A percentile compares a stretch with the other conserved stretches of the same genome.
These are phyloP conservation scores for Coturnix japonica DNA, from an alignment of 2,113 vertebrate genomes.

Conservation along the genomic window DNA sequence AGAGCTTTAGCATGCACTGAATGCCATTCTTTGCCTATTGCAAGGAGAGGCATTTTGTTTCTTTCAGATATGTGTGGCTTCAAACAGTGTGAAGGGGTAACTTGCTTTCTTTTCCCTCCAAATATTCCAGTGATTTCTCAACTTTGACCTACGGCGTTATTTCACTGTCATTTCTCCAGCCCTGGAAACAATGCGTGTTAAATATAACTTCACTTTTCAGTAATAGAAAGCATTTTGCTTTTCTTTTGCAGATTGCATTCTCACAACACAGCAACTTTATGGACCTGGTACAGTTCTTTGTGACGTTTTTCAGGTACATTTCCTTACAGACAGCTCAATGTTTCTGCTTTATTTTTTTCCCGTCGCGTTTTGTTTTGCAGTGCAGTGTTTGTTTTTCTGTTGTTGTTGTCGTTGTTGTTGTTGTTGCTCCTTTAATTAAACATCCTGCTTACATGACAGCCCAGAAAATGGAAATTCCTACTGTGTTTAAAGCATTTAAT, in stretches of 20 bases:
- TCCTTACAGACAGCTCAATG: neutral
- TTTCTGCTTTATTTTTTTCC: neutral
- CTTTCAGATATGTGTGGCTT: neutral
- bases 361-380: neutral
- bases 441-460: neutral
- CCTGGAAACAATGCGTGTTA: neutral
- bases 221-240: constrained; percentile 55
- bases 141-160: neutral
- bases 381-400: neutral
- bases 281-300: constrained; percentile 99
- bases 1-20: neutral
- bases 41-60: neutral
- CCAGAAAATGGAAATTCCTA: neutral
- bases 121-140: neutral
- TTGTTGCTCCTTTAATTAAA: neutral
- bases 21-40: neutral
- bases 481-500: neutral
- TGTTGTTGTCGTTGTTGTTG: neutral
- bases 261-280: constrained; percentile 99
- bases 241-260: constrained; percentile 92
- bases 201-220: neutral
- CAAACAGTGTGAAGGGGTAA: neutral
- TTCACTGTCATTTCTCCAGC: neutral
- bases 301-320: constrained; percentile 98
- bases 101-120: neutral